A percentile compares a stretch with the other conserved stretches of the same genome.
Evolutionary conservation across 2,797 vertebrate genomes (phyloP).

Genomic region (Aythya fuligula): DNA sequence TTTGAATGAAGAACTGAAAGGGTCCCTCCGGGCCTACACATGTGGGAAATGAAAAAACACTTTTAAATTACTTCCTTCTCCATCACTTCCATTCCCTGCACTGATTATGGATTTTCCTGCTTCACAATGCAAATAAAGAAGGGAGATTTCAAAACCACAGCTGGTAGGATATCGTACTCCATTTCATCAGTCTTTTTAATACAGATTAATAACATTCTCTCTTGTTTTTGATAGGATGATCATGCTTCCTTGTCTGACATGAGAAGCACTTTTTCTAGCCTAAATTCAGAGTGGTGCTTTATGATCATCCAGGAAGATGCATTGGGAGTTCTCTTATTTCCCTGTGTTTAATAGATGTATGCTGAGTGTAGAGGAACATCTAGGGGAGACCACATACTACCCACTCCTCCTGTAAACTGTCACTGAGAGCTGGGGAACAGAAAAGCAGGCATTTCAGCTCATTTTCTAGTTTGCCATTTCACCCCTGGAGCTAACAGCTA

Average conservation of each 20-base stretch:
- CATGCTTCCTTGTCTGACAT: not conserved
- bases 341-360: not conserved
- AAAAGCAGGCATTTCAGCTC: not conserved
- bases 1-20: not conserved
- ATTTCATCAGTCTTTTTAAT: slow-evolving; percentile 6
- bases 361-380: not conserved
- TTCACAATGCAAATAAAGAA: slow-evolving; percentile 5
- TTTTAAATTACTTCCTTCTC: slow-evolving; percentile 10
- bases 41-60: not conserved
- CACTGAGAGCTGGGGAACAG: not conserved
- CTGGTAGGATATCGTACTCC: slow-evolving; percentile 5
- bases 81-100: not conserved
- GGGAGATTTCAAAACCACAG: slow-evolving; percentile 3
- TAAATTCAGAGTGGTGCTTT: not conserved
- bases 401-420: not conserved
- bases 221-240: not conserved
- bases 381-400: rapidly evolving
- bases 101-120: not conserved
- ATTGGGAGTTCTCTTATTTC: not conserved
- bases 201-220: slow-evolving; percentile 6
- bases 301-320: not conserved
- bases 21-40: not conserved
- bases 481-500: not conserved
- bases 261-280: not conserved
- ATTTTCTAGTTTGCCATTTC: not conserved